These are phyloP conservation scores for Thereva nobilitata DNA, from an alignment of 2,888 invertebrate species.

Conservation along the genomic window DNA sequence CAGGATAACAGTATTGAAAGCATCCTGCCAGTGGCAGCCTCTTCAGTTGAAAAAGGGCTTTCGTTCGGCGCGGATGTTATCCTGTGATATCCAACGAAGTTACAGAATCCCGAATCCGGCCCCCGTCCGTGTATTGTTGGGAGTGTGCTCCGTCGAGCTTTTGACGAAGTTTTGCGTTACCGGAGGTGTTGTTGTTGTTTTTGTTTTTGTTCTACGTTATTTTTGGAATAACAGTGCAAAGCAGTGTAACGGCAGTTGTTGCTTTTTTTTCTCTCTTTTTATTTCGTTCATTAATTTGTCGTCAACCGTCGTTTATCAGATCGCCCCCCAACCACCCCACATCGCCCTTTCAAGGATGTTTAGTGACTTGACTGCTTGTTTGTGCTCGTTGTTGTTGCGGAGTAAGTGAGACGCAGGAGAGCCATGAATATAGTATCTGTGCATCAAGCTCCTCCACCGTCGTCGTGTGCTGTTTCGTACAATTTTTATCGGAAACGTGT, in stretches of 20 bases:
- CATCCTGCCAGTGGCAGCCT: slow-evolving; percentile 24
- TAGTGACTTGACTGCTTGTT: no score
- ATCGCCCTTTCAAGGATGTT: no score
- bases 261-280: slow-evolving; percentile 1
- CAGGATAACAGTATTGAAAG: slow-evolving; percentile 20
- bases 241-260: background rate
- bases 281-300: slow-evolving; percentile 10
- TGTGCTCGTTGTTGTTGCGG: no score
- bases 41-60: slow-evolving; percentile 14
- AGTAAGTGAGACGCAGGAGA: no score
- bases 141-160: background rate
- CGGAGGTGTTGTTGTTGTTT: background rate
- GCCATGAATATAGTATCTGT: no score
- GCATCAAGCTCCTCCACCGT: no score
- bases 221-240: no score
- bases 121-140: background rate
- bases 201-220: background rate
- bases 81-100: slow-evolving; percentile 5
- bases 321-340: background rate
- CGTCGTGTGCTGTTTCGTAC: no score
- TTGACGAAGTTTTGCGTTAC: background rate
- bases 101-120: background rate
- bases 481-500: no score
- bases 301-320: background rate
- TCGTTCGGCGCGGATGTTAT: slow-evolving; percentile 12